Evolutionary conservation across 2,888 invertebrate genomes (phyloP).

Genomic region (Xylota segnis): DNA sequence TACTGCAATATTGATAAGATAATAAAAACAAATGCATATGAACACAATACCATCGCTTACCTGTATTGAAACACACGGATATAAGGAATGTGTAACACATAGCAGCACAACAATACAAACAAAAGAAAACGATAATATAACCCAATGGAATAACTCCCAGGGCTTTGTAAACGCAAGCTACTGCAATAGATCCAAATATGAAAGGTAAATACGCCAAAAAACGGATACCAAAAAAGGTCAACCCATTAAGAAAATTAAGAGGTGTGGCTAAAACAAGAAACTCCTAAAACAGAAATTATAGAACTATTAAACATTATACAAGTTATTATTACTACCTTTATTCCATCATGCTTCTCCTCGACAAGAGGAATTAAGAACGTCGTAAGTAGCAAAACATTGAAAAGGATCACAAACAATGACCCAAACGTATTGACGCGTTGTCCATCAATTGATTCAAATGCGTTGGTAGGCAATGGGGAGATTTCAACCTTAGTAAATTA

Average conservation of each 20-base stretch:
- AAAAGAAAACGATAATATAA: slow-evolving; percentile 79
- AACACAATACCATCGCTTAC: slow-evolving; percentile 76
- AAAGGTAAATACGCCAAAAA: slow-evolving; percentile 80
- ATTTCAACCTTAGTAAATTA: slow-evolving; percentile 77
- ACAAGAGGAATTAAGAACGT: slow-evolving; percentile 86
- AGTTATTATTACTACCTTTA: slow-evolving; percentile 84
- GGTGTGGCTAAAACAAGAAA: slow-evolving; percentile 83
- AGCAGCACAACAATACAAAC: slow-evolving; percentile 80
- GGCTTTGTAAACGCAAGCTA: slow-evolving; percentile 79
- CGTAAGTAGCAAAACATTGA: slow-evolving; percentile 80
- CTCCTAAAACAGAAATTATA: slow-evolving; percentile 76
- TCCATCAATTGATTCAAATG: slow-evolving; percentile 77
- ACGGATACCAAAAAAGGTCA: slow-evolving; percentile 82
- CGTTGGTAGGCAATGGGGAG: slow-evolving; percentile 80
- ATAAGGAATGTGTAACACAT: slow-evolving; percentile 83
- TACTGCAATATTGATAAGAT: slow-evolving; percentile 78
- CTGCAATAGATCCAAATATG: slow-evolving; percentile 76
- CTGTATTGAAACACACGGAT: slow-evolving; percentile 83
- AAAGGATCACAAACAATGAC: slow-evolving; percentile 80
- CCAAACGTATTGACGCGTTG: slow-evolving; percentile 80
- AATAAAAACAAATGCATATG: not conserved
- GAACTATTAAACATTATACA: not conserved
- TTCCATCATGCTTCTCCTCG: slow-evolving; percentile 87
- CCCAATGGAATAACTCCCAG: slow-evolving; percentile 78
- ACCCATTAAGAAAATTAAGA: slow-evolving; percentile 82